A percentile compares a stretch with the other conserved stretches of the same genome.
Conservation (phyloP, 2,113 vertebrate genomes). For the Brachionichthys hirsutus region DNA sequence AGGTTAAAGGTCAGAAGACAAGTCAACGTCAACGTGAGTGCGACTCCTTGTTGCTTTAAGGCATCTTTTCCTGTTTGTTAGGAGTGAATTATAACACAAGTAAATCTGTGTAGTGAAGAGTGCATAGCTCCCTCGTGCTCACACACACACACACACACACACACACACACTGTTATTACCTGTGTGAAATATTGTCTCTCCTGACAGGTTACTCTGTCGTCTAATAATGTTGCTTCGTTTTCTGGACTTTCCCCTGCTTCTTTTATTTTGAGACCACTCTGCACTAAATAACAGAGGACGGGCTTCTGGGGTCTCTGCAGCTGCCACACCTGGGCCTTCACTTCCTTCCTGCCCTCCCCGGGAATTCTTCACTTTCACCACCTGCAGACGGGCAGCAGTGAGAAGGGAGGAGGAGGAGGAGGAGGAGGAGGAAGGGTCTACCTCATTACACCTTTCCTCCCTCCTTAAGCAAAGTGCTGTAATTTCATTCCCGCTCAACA, state of each 20-base stretch:
- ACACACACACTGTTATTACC: conserved; percentile 40
- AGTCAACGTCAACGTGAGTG: neutral
- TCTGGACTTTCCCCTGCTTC: conserved; percentile 56
- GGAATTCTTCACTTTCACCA: conserved; percentile 76
- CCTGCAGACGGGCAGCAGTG: conserved; percentile 53
- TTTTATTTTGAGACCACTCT: conserved; percentile 48
- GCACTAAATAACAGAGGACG: conserved; percentile 63
- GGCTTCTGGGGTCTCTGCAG: conserved; percentile 39
- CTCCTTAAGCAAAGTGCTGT: conserved; percentile 26
- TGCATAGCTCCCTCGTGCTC: neutral
- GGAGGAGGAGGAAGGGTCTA: conserved; percentile 13
- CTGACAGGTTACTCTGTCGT: conserved; percentile 39
- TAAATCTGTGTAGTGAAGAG: neutral
- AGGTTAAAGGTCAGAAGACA: conserved; percentile 4
- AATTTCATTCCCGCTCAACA: conserved; percentile 41
- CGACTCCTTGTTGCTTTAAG: neutral
- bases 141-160: conserved; percentile 11
- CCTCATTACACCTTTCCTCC: conserved; percentile 40
- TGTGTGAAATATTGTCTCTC: conserved; percentile 39
- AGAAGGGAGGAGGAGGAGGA: neutral
- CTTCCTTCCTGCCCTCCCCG: conserved; percentile 72
- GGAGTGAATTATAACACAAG: conserved; percentile 1
- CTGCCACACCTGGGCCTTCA: conserved; percentile 62
- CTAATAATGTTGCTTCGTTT: conserved; percentile 24
- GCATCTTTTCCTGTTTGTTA: conserved; percentile 4